Evolutionary conservation across 64 coral and sea anemone genomes (phyloP).

Genomic region (Platygyra sinensis): DNA sequence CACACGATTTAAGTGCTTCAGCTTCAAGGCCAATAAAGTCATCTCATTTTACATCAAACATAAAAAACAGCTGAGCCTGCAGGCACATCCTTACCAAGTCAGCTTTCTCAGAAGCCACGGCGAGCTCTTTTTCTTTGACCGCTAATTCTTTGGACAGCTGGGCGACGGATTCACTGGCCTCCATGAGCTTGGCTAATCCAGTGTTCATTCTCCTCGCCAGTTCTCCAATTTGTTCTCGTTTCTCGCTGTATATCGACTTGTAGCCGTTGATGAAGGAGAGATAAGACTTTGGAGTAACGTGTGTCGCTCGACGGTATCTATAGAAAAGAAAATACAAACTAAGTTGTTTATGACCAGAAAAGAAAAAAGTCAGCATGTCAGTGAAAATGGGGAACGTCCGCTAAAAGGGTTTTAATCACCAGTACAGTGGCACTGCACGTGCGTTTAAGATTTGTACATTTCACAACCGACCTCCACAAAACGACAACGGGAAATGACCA

Average conservation of each 20-base stretch:
- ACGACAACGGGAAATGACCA: too few relatives aligned
- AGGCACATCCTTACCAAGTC: conserved; percentile 61
- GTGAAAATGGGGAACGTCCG: too few relatives aligned
- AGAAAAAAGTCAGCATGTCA: background rate
- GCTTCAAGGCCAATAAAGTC: background rate
- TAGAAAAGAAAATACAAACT: background rate
- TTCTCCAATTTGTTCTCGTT: conserved; percentile 79
- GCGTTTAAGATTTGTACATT: too few relatives aligned
- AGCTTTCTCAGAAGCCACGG: conserved; percentile 88
- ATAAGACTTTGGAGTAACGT: conserved; percentile 97
- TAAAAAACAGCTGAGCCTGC: background rate
- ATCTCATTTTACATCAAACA: background rate
- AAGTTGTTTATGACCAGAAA: background rate
- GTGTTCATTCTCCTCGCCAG: conserved; percentile 94
- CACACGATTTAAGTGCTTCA: background rate
- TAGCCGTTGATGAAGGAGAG: conserved; percentile 97
- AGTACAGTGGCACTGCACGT: too few relatives aligned
- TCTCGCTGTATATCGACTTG: conserved; percentile 83
- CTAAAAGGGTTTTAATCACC: background rate
- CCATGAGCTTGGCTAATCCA: conserved; percentile 92
- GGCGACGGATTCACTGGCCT: conserved; percentile 94
- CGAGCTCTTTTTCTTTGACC: conserved; percentile 95
- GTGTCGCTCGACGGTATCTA: conserved; percentile 94
- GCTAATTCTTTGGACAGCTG: conserved; percentile 90
- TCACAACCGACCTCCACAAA: too few relatives aligned